Base-by-base conservation (phyloP, 2,113 vertebrate genomes). In the Rhea pennata region DNA sequence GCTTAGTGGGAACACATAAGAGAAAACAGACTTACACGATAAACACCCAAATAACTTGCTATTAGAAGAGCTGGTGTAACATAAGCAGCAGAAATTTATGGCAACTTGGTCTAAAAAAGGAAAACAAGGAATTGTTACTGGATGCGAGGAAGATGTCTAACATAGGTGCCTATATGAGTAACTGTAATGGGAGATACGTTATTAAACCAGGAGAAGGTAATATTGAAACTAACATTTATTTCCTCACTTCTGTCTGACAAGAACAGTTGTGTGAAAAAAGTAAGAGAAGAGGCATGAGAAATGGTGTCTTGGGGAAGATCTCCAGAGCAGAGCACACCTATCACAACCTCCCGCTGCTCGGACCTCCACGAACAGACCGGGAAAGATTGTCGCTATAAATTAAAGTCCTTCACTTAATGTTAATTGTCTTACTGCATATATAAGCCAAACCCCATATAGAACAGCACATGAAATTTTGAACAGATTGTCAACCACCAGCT, bases 1-100 rank as follows among this genome's bases (percentile, higher is more conserved):
- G 0, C n/a, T 75, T 10, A 82, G 29, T 36, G 40, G 29, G 56
- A 70, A 58, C 8, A 66, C 0, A 0, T 14, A 21, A 26, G 33
- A 48, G 40, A 40, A 65, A 46, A 61, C 3, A 23, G 56, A 62
- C 27, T 65, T 12, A 4, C 3, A 11, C 5, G 12, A 53, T 48
- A 46, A 74, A 23, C 9, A 79, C 50, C 15, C 31, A 70, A 66
- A 24, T 42, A 53, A 44, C 23, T n/a, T 14, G 5, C 4, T 31
- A 20, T 17, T 44, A 39, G 46, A 54, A 77, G 48, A 71, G 80
- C n/a, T 27, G 59, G 9, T 24, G 27, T 14, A 48, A 62, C 23
- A 19, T 17, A 70, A 21, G n/a, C 0, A 73, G 82, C 23, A 56
- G 19, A 22, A 56, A 54, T 36, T 69, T 19, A 22, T 50, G 20